Evolutionary conservation across 2,888 invertebrate genomes (phyloP).

Genomic region (Bursaphelenchus okinawaensis): DNA sequence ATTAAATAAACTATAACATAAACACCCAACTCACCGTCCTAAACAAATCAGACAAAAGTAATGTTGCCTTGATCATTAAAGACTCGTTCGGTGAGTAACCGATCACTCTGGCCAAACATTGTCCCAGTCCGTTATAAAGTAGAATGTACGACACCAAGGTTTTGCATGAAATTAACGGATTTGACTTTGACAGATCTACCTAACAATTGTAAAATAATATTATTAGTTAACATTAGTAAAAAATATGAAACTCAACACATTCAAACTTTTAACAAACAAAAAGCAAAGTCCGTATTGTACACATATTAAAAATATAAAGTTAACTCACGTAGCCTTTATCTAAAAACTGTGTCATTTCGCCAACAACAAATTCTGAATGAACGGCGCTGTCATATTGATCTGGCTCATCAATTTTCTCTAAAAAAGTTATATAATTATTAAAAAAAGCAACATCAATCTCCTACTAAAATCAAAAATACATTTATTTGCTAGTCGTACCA

Average conservation of each 20-base stretch:
- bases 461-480: no score
- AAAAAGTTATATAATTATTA: constrained; percentile 11
- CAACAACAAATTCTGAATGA: constrained; percentile 51
- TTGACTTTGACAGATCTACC: no score
- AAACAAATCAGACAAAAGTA: constrained; percentile 47
- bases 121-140: constrained; percentile 42
- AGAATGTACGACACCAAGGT: constrained; percentile 43
- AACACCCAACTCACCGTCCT: constrained; percentile 32
- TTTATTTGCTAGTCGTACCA: no score
- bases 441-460: no score
- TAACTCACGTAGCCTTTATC: constrained; percentile 19
- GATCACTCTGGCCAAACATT: constrained; percentile 45
- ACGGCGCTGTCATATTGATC: constrained; percentile 35
- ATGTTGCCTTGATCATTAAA: constrained; percentile 45
- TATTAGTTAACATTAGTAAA: no score
- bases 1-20: no score
- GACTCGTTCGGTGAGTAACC: constrained; percentile 44
- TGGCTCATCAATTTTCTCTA: constrained; percentile 31
- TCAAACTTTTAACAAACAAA: constrained; percentile 41
- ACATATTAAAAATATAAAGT: constrained; percentile 9
- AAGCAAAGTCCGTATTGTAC: constrained; percentile 28
- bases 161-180: constrained; percentile 34
- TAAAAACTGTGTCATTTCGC: constrained; percentile 24
- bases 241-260: no score
- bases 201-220: no score